Base-by-base conservation (phyloP, 2,888 invertebrate genomes). In the Pachymerium ferrugineum region DNA sequence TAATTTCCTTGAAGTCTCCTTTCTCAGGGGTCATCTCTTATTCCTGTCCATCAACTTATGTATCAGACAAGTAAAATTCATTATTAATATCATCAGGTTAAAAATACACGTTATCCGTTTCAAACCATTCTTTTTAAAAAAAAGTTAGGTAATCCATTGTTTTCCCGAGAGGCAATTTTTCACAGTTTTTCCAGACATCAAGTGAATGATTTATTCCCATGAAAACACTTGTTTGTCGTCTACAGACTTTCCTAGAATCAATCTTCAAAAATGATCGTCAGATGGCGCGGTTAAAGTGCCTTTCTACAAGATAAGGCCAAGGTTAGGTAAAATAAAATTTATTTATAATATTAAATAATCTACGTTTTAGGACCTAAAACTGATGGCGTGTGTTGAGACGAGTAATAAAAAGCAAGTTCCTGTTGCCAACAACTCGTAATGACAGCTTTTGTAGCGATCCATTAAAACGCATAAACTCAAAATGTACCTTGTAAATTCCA, bases 401-500 rank as follows among this genome's bases (percentile, higher is more conserved):
- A 62, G 62, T 28, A 62, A 62, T 62, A 62, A 62, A 62, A 62
- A 28, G 10, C 62, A 25, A 62, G 62, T 62, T 62, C 62, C 62
- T 62, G 62, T 62, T 62, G 62, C 62, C 62, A 62, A 62, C 62
- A 62, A 25, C 62, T 62, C 62, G 25, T 62, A 62, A 62, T 62
- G 62, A 62, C 62, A 62, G 62, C 62, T 62, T 62, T 62, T 28
- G 8, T 14, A 28, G 5, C 54, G 42, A n/a, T 19, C 16, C 19
- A 42, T 42, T 42, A 42, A 42, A 42, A 42, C 14, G 42, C 42
- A 42, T 6, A 42, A 42, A 42, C 22, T 22, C 19, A 54, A 54
- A 54, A 54, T 22, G 54, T 19, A 54, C 54, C n/a, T n/a, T n/a
- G n/a, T n/a, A n/a, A n/a, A n/a, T n/a, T n/a, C n/a, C n/a, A n/a